Conservation (phyloP, 2,888 invertebrate genomes). For the Portevinia maculata region DNA sequence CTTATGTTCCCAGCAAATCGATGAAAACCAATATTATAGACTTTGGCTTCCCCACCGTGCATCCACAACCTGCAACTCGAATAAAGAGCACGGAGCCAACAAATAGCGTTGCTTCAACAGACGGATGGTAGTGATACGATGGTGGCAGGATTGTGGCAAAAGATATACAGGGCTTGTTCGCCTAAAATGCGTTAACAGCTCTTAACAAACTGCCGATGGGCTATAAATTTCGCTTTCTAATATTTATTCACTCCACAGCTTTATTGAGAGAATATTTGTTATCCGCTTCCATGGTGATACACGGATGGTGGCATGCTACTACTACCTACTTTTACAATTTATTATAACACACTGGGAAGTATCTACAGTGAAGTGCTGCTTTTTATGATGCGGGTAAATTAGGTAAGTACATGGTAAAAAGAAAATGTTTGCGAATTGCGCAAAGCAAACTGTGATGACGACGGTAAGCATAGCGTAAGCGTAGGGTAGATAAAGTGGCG, state of each 20-base stretch:
- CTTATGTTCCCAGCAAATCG: constrained; percentile 42
- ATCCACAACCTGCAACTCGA: constrained; percentile 1
- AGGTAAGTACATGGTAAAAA: constrained; percentile 36
- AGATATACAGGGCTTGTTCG: constrained; percentile 26
- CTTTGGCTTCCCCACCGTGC: constrained; percentile 12
- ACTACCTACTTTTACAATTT: constrained; percentile 46
- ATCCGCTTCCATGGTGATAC: constrained; percentile 45
- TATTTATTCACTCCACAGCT: constrained; percentile 60
- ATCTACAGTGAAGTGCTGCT: not conserved
- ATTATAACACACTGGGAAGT: constrained; percentile 18
- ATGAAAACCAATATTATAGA: constrained; percentile 55
- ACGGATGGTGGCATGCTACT: constrained; percentile 36
- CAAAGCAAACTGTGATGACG: too few relatives aligned
- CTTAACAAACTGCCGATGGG: constrained; percentile 67
- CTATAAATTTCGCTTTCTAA: constrained; percentile 59
- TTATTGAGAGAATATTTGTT: constrained; percentile 65
- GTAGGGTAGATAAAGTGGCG: too few relatives aligned
- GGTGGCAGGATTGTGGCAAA: constrained; percentile 49
- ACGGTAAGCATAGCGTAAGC: too few relatives aligned
- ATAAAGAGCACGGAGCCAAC: constrained; percentile 40
- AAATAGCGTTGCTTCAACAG: constrained; percentile 4
- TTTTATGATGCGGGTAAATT: constrained; percentile 48
- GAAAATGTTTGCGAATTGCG: not conserved
- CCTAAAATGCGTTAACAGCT: constrained; percentile 52
- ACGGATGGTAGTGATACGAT: constrained; percentile 14